Percentiles rank a stretch among this genome's conserved stretches.
Conservation (phyloP, 2,888 invertebrate species). For the Tipula vernalis region DNA sequence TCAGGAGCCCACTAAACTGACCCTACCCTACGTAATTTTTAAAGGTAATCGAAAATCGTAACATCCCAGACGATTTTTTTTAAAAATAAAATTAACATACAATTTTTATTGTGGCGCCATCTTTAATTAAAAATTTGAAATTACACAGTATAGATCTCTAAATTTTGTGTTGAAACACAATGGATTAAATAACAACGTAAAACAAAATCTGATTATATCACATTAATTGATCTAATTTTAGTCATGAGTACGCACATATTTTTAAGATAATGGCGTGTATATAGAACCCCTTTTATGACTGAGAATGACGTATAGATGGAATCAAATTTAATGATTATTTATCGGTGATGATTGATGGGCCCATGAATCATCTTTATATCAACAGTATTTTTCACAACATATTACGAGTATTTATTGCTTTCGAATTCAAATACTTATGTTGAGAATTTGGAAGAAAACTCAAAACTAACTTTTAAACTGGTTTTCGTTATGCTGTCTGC, state of each 20-base stretch:
- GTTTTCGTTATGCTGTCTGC: neutral
- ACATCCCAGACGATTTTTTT: too few relatives aligned
- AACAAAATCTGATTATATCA: neutral
- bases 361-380: neutral
- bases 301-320: neutral
- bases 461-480: neutral
- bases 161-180: too few relatives aligned
- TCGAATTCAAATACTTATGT: neutral
- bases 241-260: neutral
- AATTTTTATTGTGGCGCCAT: neutral
- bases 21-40: too few relatives aligned
- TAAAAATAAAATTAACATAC: neutral
- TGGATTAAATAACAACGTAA: neutral
- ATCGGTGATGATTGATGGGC: neutral
- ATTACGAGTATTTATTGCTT: neutral
- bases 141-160: neutral
- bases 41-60: too few relatives aligned
- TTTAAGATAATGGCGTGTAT: neutral
- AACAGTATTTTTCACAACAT: neutral
- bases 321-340: neutral
- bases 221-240: neutral
- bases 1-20: neutral
- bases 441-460: neutral
- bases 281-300: neutral
- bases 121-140: neutral